A percentile compares a stretch with the other conserved stretches of the same genome.
These are phyloP conservation scores for Nesometra sesokonis DNA, from an alignment of 35 echinoderm and acorn worm species.

Conservation along the genomic window DNA sequence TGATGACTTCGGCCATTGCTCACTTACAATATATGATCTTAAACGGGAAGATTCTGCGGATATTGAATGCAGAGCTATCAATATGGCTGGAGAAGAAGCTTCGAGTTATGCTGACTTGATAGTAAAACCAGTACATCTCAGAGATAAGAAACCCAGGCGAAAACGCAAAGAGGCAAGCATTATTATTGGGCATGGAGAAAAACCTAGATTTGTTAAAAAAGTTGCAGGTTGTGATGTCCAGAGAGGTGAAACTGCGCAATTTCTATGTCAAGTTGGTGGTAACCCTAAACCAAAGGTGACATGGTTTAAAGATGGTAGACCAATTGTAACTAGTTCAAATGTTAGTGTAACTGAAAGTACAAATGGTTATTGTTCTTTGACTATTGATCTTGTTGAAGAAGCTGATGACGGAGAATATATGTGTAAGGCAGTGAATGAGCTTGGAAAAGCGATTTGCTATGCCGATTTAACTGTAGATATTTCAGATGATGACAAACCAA, in stretches of 20 bases:
- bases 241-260: slow-evolving; percentile 56
- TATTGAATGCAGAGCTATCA: slow-evolving; percentile 92
- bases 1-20: slow-evolving; percentile 94
- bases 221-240: slow-evolving; percentile 40
- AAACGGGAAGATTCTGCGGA: slow-evolving; percentile 74
- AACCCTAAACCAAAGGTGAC: slow-evolving; percentile 71
- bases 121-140: slow-evolving; percentile 67
- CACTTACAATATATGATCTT: slow-evolving; percentile 73
- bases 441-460: slow-evolving; percentile 86
- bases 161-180: slow-evolving; percentile 45
- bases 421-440: slow-evolving; percentile 95
- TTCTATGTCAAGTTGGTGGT: slow-evolving; percentile 47
- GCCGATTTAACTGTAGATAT: slow-evolving; percentile 55
- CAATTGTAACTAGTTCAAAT: slow-evolving; percentile 41
- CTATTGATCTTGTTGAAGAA: slow-evolving; percentile 52
- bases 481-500: neutral
- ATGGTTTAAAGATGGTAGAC: slow-evolving; percentile 96
- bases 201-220: slow-evolving; percentile 65
- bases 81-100: slow-evolving; percentile 53
- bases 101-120: slow-evolving; percentile 85
- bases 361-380: slow-evolving; percentile 77
- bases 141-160: slow-evolving; percentile 31
- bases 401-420: slow-evolving; percentile 98
- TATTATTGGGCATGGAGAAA: slow-evolving; percentile 33
- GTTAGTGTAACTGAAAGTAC: slow-evolving; percentile 39